Evolutionary conservation across 2,888 invertebrate species (phyloP), one percentile per base, ranked within the genome.

Genomic region (Dorcus parallelipipedus): DNA sequence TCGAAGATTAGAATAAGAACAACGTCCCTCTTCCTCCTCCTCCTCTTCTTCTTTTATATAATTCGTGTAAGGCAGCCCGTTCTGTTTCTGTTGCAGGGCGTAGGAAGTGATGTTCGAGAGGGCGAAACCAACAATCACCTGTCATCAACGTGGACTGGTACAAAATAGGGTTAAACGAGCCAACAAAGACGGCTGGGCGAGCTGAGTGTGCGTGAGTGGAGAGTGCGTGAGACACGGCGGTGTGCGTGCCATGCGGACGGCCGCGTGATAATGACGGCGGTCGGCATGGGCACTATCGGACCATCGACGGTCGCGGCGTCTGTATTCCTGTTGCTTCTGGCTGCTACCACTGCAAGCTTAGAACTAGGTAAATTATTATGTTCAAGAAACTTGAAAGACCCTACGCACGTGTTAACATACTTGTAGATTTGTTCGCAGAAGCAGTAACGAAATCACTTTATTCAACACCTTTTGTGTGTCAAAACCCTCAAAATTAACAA

Each of bases 201-300:
- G 59, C 52, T 51, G 50, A 50, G 54, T 59, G 60, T 58, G 64
- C 59, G 63, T 60, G 62, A 54, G 51, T 54, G 60, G 60, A 59
- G 55, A 61, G 65, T 67, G 68, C 65, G 67, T 67, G 65, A 60
- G 61, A 39, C 40, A 47, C 56, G 62, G 56, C 59, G 64, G 60
- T 61, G 58, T 54, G 52, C 59, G 51, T 66, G 64, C 62, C 64
- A 67, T 66, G 68, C 58, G 61, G 63, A 53, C 60, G 59, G 56
- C 60, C 59, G 65, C 58, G 62, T 62, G 66, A 49, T 60, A 63
- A 67, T 64, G 65, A 67, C 67, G 68, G 63, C 65, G 64, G 66
- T 65, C 65, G 65, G 65, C 66, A 67, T 69, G 68, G 65, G 63
- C 64, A 65, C 67, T 64, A 66, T 70, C 67, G 59, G 66, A 61